Conservation (phyloP, 2,113 vertebrate genomes). For the Rhombomys opimus region DNA sequence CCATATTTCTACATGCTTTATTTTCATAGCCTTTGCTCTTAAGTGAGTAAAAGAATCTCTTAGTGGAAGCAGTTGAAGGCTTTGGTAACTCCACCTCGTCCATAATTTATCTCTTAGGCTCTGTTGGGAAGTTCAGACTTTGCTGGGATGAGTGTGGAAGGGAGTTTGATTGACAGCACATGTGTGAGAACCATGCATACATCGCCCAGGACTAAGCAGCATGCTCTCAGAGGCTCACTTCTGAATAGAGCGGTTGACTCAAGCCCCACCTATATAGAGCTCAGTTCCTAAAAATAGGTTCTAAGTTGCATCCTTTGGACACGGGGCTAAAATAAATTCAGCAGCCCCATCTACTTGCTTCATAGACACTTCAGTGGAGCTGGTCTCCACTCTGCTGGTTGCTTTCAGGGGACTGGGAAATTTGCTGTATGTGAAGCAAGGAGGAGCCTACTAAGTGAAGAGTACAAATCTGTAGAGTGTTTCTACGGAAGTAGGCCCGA, state of each 20-base stretch:
- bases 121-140: constrained; percentile 28
- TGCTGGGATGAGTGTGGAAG: constrained; percentile 17
- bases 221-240: constrained; percentile 84
- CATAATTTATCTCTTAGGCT: background rate
- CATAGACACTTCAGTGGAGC: constrained; percentile 89
- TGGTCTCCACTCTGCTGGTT: constrained; percentile 88
- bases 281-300: constrained; percentile 91
- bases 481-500: constrained; percentile 42
- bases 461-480: constrained; percentile 73
- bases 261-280: constrained; percentile 84
- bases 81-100: background rate
- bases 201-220: constrained; percentile 71
- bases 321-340: constrained; percentile 92
- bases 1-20: background rate
- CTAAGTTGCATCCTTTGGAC: constrained; percentile 82
- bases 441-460: constrained; percentile 81
- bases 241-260: constrained; percentile 85
- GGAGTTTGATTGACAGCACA: constrained; percentile 76
- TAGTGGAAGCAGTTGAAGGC: background rate
- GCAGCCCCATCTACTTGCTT: constrained; percentile 86
- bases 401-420: constrained; percentile 89
- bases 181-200: constrained; percentile 50
- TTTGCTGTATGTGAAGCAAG: constrained; percentile 78
- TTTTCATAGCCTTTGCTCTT: constrained; percentile 28
- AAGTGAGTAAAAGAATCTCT: background rate